phyloP scores from a whole-genome alignment of 2,888 invertebrate species.

The Hypselothyrea guttata region DNA sequence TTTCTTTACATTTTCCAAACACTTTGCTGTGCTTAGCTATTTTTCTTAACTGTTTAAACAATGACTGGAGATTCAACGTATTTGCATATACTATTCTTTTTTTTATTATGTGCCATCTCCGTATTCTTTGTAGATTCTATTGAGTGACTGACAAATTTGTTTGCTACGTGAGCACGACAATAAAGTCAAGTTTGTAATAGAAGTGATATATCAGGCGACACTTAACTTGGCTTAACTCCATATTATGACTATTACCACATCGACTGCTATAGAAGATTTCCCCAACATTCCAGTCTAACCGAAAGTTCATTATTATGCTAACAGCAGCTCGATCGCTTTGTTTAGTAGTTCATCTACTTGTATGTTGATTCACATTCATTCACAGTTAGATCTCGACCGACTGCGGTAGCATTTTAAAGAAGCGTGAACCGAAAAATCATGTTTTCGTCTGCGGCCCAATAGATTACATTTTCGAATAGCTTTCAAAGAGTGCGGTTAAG shows the following conservation, averaged over 20 bases:
- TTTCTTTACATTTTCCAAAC: constrained; percentile 18
- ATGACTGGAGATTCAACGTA: constrained; percentile 8
- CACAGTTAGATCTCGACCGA: constrained; percentile 57
- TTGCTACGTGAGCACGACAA: constrained; percentile 45
- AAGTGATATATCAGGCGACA: constrained; percentile 24
- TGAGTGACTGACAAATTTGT: constrained; percentile 59
- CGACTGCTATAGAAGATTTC: constrained; percentile 19
- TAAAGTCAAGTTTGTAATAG: constrained; percentile 18
- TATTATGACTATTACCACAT: constrained; percentile 57
- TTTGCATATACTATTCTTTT: constrained; percentile 40
- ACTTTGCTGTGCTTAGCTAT: constrained; percentile 3
- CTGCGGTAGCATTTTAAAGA: constrained; percentile 43
- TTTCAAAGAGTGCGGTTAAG: constrained; percentile 58
- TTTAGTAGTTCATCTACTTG: constrained; percentile 25
- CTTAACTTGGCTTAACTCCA: constrained; percentile 28
- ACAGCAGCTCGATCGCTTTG: constrained; percentile 17
- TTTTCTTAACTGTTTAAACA: constrained; percentile 9
- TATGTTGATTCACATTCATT: constrained; percentile 52
- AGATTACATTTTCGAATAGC: constrained; percentile 54
- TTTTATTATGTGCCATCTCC: constrained; percentile 5
- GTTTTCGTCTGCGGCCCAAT: constrained; percentile 50
- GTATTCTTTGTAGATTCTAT: constrained; percentile 7
- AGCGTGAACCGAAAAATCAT: constrained; percentile 62
- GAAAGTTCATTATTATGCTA: constrained; percentile 64
- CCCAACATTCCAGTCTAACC: constrained; percentile 13